phyloP scores from a whole-genome alignment of 1,140 invertebrate species.

The Eupristina koningsbergeri region DNA sequence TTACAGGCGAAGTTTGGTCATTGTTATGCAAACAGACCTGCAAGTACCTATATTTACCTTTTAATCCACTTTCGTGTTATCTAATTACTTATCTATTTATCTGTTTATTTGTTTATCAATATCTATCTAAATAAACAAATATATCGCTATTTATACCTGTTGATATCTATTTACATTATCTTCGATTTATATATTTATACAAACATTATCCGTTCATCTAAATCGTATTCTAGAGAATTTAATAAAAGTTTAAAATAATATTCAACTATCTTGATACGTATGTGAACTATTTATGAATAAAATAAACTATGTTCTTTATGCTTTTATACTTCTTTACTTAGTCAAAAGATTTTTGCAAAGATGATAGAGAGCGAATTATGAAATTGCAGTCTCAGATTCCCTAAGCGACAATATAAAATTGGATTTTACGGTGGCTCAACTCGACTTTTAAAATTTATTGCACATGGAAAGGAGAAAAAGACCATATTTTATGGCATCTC shows the following conservation, averaged over 20 bases:
- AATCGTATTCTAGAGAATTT: no score
- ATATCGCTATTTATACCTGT: no score
- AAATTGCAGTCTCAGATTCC: not conserved
- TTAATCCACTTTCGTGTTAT: no score
- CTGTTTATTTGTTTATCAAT: no score
- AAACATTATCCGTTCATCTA: no score
- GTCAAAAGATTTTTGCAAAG: not conserved
- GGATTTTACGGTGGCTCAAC: constrained; percentile 29
- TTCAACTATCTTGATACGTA: not conserved
- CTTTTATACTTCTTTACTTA: not conserved
- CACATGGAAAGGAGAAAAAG: not conserved
- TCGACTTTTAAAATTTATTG: constrained; percentile 21
- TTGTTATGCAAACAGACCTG: no score
- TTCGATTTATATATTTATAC: no score
- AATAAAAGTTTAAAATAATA: not conserved
- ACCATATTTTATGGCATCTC: not conserved
- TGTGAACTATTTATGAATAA: not conserved
- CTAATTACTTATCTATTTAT: no score
- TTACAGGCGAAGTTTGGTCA: no score
- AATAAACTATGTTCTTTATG: not conserved
- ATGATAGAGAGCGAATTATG: not conserved
- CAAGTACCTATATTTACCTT: no score
- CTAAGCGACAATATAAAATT: constrained; percentile 35
- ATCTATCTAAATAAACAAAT: no score
- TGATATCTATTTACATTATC: no score